phyloP scores from a whole-genome alignment of 2,113 vertebrate genomes.

The Gracilinanus agilis region DNA sequence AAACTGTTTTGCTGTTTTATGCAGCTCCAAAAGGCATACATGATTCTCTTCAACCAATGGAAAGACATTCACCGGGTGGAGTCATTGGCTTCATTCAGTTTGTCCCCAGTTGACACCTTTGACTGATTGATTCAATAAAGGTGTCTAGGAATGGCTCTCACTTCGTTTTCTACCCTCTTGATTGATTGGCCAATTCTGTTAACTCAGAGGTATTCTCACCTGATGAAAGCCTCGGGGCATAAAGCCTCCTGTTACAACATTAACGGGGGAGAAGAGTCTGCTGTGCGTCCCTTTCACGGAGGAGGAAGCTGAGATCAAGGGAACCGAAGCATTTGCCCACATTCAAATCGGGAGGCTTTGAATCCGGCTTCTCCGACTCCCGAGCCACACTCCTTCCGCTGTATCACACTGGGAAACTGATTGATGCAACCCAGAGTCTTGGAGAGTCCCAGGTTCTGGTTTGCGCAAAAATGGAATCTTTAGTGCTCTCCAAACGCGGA shows the following conservation, averaged over 20 bases:
- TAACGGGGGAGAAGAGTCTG: neutral
- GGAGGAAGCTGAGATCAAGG: neutral
- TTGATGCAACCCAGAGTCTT: neutral
- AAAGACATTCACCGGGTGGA: neutral
- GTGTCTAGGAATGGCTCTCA: neutral
- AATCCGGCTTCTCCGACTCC: neutral
- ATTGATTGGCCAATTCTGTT: neutral
- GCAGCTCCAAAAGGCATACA: neutral
- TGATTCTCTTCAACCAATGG: neutral
- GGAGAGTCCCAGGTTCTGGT: neutral
- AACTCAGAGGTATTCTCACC: neutral
- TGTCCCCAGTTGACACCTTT: neutral
- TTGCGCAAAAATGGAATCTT: neutral
- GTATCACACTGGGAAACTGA: neutral
- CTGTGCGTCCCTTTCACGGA: too few species aligned
- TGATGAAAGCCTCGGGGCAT: neutral
- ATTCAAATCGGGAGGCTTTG: neutral
- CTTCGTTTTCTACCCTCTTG: neutral
- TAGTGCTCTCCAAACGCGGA: neutral
- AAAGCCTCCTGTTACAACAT: neutral
- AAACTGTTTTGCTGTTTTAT: neutral
- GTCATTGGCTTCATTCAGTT: neutral
- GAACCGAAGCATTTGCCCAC: neutral
- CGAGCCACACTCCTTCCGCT: neutral
- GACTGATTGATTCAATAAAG: neutral